phyloP scores from a whole-genome alignment of 1,140 invertebrate genomes.

The Pseudobourletiella spinata region DNA sequence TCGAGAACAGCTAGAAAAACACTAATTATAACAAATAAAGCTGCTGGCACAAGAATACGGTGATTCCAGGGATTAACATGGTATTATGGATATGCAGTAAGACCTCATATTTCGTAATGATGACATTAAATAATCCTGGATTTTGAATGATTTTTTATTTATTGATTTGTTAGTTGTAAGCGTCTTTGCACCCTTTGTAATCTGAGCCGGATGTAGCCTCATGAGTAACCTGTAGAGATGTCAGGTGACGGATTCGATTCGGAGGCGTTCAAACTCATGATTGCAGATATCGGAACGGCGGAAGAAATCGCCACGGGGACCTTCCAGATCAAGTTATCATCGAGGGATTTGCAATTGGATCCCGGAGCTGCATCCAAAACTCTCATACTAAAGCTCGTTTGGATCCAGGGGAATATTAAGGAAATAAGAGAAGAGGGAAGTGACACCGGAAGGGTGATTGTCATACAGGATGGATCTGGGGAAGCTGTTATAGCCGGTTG shows the following conservation, averaged over 20 bases:
- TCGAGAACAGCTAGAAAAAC: no score
- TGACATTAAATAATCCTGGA: no score
- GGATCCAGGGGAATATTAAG: slow-evolving; percentile 9
- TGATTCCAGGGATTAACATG: no score
- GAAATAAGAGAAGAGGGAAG: background rate
- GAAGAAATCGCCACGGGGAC: background rate
- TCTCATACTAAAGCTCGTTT: slow-evolving; percentile 2
- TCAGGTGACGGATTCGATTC: slow-evolving; percentile 14
- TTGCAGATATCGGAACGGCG: background rate
- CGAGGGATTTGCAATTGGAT: background rate
- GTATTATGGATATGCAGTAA: no score
- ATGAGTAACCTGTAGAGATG: no score
- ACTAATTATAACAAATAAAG: no score
- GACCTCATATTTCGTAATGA: no score
- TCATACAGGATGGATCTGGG: slow-evolving; percentile 7
- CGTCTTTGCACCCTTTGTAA: no score
- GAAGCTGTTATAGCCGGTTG: background rate
- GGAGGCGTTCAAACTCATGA: slow-evolving; percentile 9
- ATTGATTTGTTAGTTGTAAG: no score
- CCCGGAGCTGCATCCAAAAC: background rate
- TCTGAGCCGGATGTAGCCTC: no score
- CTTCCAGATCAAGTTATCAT: background rate
- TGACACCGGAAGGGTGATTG: background rate
- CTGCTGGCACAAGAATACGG: no score
- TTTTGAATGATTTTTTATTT: no score